Evolutionary conservation across 2,113 vertebrate species (phyloP).

Genomic region (Cettia cetti): DNA sequence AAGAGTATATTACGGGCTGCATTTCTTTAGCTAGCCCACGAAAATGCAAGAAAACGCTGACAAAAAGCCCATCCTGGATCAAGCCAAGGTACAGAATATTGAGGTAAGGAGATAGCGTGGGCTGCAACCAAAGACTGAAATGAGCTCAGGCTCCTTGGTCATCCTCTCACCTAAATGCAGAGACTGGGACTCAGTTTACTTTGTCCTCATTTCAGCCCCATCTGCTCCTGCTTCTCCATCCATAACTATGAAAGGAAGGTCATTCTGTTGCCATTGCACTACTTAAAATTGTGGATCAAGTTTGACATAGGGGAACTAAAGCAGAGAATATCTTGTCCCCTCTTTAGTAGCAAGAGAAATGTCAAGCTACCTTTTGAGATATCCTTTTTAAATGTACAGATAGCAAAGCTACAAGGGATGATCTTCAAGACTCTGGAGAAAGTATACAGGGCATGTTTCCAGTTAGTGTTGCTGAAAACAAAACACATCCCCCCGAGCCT

Average conservation of each 20-base stretch:
- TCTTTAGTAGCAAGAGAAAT: not conserved
- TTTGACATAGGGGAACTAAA: not conserved
- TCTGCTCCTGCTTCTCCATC: not conserved
- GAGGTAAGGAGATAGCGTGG: not conserved
- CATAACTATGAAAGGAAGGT: not conserved
- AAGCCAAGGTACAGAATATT: not conserved
- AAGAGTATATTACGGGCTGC: not conserved
- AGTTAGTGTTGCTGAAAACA: not conserved
- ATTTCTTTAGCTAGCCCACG: not conserved
- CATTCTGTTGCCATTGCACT: not conserved
- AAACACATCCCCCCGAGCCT: not conserved
- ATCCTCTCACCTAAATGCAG: not conserved
- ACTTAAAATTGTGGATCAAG: not conserved
- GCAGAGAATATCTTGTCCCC: not conserved
- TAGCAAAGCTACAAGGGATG: not conserved
- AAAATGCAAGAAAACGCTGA: not conserved
- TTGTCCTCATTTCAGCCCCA: not conserved
- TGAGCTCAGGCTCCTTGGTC: accelerated
- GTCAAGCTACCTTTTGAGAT: not conserved
- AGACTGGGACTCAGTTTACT: not conserved
- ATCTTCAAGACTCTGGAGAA: not conserved
- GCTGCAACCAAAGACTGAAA: not conserved
- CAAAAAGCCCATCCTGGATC: not conserved
- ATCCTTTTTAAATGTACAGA: not conserved
- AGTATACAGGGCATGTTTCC: not conserved